phyloP scores from a whole-genome alignment of 2,797 vertebrate species.

The Amblyopsis hoosieri region DNA sequence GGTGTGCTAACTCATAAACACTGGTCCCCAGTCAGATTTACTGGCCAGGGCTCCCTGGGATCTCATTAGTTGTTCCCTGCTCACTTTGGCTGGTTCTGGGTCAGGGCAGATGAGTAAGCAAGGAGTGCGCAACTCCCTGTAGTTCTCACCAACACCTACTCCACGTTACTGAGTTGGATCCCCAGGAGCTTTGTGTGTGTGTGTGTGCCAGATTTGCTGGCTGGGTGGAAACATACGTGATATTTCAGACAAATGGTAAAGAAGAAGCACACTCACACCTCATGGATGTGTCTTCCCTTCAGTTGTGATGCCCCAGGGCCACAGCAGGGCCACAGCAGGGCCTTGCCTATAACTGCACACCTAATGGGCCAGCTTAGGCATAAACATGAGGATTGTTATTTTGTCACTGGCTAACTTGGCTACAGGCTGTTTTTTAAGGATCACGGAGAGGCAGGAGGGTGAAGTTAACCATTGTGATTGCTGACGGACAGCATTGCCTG shows the following conservation, averaged over 20 bases:
- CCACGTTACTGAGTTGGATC: slow-evolving; percentile 52
- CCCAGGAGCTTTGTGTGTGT: slow-evolving; percentile 27
- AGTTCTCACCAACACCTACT: slow-evolving; percentile 43
- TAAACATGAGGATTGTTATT: slow-evolving; percentile 64
- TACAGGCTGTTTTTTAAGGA: slow-evolving; percentile 42
- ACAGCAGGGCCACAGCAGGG: slow-evolving; percentile 27
- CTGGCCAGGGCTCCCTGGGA: slow-evolving; percentile 50
- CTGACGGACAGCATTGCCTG: slow-evolving; percentile 1
- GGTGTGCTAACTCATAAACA: slow-evolving; percentile 63
- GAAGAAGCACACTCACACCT: slow-evolving; percentile 40
- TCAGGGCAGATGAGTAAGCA: slow-evolving; percentile 67
- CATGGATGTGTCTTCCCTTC: slow-evolving; percentile 52
- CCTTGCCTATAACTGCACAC: slow-evolving; percentile 43
- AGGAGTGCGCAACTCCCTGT: slow-evolving; percentile 60
- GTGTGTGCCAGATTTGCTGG: slow-evolving; percentile 23
- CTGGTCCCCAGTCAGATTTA: slow-evolving; percentile 67
- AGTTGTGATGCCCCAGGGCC: slow-evolving; percentile 43
- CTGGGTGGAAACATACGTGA: slow-evolving; percentile 16
- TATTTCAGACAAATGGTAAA: slow-evolving; percentile 38
- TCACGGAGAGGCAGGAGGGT: slow-evolving; percentile 34
- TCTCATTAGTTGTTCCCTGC: slow-evolving; percentile 59
- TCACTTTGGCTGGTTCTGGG: slow-evolving; percentile 60
- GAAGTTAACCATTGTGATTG: slow-evolving; percentile 37
- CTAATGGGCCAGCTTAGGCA: slow-evolving; percentile 67
- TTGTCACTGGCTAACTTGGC: slow-evolving; percentile 58